Evolutionary conservation across 2,797 vertebrate genomes (phyloP).

Genomic region (Phylloscopus collybita): DNA sequence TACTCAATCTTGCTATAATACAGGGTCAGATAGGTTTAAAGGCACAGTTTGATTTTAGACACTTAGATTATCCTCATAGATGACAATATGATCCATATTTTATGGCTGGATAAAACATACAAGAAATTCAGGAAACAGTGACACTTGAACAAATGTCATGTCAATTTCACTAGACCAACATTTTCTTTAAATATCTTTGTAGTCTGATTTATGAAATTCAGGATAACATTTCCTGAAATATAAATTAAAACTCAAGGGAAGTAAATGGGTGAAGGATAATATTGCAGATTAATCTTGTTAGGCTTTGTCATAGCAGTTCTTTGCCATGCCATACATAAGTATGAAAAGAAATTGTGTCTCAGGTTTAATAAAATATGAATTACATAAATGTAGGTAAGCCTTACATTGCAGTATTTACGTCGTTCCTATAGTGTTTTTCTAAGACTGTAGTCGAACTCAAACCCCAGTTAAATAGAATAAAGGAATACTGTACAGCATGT

Average conservation of each 20-base stretch:
- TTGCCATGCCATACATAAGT: not conserved
- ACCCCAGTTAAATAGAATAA: not conserved
- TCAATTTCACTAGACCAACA: not conserved
- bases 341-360: not conserved
- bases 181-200: conserved; percentile 3
- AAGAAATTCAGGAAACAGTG: not conserved
- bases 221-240: not conserved
- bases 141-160: not conserved
- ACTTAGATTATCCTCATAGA: not conserved
- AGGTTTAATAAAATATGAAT: not conserved
- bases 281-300: conserved; percentile 1
- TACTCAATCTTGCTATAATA: not conserved
- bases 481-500: not conserved
- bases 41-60: not conserved
- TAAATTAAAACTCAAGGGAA: not conserved
- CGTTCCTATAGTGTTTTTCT: not conserved
- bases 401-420: not conserved
- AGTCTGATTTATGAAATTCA: not conserved
- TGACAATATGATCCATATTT: not conserved
- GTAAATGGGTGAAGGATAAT: not conserved
- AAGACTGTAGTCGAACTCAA: not conserved
- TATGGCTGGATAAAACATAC: not conserved
- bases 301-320: not conserved
- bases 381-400: not conserved
- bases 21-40: not conserved